phyloP scores from a whole-genome alignment of 1,140 invertebrate genomes.

The Lordiphosa collinella region DNA sequence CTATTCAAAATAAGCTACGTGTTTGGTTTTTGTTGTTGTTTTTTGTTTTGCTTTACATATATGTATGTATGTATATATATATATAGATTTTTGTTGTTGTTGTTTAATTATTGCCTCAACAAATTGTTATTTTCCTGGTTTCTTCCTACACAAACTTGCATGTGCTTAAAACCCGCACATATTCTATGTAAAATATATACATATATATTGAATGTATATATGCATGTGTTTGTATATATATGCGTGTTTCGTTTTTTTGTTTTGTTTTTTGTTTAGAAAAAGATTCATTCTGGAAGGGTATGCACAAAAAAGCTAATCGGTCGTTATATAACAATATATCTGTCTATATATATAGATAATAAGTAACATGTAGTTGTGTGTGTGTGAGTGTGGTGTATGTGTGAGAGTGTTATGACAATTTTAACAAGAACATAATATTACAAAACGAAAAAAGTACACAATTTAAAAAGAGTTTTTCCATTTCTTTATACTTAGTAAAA shows the following conservation, averaged over 20 bases:
- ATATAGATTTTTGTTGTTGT: no score
- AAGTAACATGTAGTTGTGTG: constrained; percentile 55
- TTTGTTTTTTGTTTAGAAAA: constrained; percentile 38
- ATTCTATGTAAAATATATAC: constrained; percentile 23
- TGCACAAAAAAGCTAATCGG: constrained; percentile 71
- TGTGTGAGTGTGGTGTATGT: constrained; percentile 29
- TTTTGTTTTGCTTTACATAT: no score
- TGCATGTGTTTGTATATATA: constrained; percentile 32
- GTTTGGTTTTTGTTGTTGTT: background rate
- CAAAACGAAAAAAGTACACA: constrained; percentile 34
- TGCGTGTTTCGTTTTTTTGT: constrained; percentile 26
- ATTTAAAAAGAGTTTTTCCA: constrained; percentile 34
- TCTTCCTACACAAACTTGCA: no score
- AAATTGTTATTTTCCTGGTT: no score
- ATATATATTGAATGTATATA: constrained; percentile 11
- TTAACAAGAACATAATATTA: constrained; percentile 59
- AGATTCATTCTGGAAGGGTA: constrained; percentile 65
- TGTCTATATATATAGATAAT: constrained; percentile 62
- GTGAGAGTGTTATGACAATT: constrained; percentile 31
- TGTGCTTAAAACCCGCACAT: background rate
- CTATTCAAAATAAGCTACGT: constrained; percentile 43
- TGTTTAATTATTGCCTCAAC: no score
- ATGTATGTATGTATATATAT: constrained; percentile 15
- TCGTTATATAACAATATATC: constrained; percentile 69
- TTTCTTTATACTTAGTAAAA: constrained; percentile 41